phyloP scores from a whole-genome alignment of 2,797 vertebrate species.

The Bufotes viridis region DNA sequence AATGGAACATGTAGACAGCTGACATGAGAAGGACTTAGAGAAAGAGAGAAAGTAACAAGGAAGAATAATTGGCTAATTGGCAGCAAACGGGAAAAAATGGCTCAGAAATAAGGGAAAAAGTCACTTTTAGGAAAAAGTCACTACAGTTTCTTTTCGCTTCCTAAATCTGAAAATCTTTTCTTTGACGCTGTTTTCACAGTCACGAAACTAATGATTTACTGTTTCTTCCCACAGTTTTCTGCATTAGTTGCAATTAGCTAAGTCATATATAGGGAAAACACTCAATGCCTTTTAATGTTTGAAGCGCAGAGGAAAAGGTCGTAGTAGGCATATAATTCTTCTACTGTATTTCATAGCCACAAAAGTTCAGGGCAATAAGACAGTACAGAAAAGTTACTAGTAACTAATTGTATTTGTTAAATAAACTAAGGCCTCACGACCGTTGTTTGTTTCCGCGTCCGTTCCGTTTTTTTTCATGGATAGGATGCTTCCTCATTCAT shows the following conservation, averaged over 20 bases:
- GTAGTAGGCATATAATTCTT: slow-evolving; percentile 60
- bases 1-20: slow-evolving; percentile 23
- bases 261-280: slow-evolving; percentile 10
- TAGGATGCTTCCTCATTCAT: no score
- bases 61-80: neutral
- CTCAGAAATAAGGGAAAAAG: neutral
- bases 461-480: no score
- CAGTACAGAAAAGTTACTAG: neutral
- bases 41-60: neutral
- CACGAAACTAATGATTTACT: slow-evolving; percentile 35
- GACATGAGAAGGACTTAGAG: neutral
- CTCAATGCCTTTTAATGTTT: slow-evolving; percentile 24
- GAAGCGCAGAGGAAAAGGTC: slow-evolving; percentile 58
- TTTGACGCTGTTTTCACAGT: slow-evolving; percentile 13
- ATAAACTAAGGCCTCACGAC: no score
- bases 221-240: slow-evolving; percentile 15
- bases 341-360: slow-evolving; percentile 17
- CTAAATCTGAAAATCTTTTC: slow-evolving; percentile 10
- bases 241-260: neutral
- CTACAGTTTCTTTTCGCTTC: slow-evolving; percentile 10
- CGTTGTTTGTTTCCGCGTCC: no score
- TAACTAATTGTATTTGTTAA: neutral
- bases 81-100: neutral
- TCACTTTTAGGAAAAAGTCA: neutral
- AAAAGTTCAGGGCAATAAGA: neutral